Conservation (phyloP, 2,888 invertebrate species). For the Eupelmus urozonus region DNA sequence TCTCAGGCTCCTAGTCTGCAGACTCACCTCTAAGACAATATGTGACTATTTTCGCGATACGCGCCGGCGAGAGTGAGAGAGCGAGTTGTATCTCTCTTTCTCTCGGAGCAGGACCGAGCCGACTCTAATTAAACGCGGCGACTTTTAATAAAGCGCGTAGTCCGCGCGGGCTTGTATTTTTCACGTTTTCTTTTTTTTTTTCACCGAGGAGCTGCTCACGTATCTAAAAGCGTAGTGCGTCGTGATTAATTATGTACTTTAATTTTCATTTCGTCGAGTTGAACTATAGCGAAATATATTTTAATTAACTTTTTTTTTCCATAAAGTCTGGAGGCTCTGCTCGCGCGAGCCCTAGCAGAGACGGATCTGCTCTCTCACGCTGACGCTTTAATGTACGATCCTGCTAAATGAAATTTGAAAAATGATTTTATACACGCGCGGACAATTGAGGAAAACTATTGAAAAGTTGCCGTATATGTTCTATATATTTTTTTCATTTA, state of each 20-base stretch:
- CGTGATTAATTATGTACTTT: constrained; percentile 41
- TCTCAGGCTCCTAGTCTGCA: not conserved
- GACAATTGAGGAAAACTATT: not conserved
- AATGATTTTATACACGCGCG: constrained; percentile 11
- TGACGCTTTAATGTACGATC: not conserved
- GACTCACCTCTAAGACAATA: constrained; percentile 51
- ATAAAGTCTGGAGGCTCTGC: not conserved
- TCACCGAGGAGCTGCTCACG: not conserved
- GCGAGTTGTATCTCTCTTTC: not conserved
- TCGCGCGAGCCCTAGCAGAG: constrained; percentile 7
- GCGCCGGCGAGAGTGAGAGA: too few relatives aligned
- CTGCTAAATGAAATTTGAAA: constrained; percentile 27
- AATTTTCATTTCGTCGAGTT: constrained; percentile 45
- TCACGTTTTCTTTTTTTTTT: not conserved
- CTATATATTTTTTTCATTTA: too few relatives aligned
- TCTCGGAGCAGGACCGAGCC: not conserved
- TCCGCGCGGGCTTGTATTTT: not conserved
- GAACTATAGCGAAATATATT: constrained; percentile 39
- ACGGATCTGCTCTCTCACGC: not conserved
- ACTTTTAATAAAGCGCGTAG: constrained; percentile 28
- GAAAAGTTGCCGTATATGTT: not conserved
- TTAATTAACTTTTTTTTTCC: constrained; percentile 55
- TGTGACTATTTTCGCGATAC: constrained; percentile 31
- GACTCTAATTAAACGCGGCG: constrained; percentile 8
- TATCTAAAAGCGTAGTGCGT: not conserved